Base-by-base conservation (phyloP, 2,888 invertebrate genomes). In the Troglohyphantes excavatus region DNA sequence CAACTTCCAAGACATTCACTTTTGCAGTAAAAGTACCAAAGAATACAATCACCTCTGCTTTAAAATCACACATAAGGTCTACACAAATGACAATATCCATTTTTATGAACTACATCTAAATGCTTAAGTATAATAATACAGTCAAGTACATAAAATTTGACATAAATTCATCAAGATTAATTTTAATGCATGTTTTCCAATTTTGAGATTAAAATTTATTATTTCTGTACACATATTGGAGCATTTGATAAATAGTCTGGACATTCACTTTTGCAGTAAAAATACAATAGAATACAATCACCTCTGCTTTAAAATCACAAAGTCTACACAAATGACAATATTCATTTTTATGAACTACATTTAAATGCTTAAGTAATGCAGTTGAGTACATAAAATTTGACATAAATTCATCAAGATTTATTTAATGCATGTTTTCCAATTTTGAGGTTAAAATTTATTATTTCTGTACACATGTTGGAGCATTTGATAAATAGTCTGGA, bases 241-340 rank as follows among this genome's bases (percentile, higher is more conserved):
- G 23, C 19, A 63, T 63, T 61, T 63, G 19, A 63, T 21, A 63
- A 63, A 11, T n/a, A n/a, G 13, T 13, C 11, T 26, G 26, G 67
- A 67, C 23, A 67, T 23, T 21, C n/a, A 73, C 59, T 17, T 63
- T 81, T 79, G 72, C 73, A 88, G 73, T 65, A 67, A 53, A 33
- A 59, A 21, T 78, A 59, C 17, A 81, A 68, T 33, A 33, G n/a
- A 53, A 53, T 75, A 89, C 82, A 81, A 89, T 70, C 82, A 82
- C 82, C 88, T 46, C n/a, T 76, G 88, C 33, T 39, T 82, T 65
- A 82, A 82, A 82, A 82, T 89, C 70, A 88, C 72, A 39, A 88
- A 86, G 70, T 75, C 88, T 89, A 82, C 88, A 88, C 88, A 89
- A 82, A 82, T 68, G 76, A 88, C 82, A 89, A 82, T 67, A 87